A percentile compares a stretch with the other conserved stretches of the same genome.
These are phyloP conservation scores for Drosophila niveifrons DNA, from an alignment of 2,888 invertebrate species.

Conservation along the genomic window DNA sequence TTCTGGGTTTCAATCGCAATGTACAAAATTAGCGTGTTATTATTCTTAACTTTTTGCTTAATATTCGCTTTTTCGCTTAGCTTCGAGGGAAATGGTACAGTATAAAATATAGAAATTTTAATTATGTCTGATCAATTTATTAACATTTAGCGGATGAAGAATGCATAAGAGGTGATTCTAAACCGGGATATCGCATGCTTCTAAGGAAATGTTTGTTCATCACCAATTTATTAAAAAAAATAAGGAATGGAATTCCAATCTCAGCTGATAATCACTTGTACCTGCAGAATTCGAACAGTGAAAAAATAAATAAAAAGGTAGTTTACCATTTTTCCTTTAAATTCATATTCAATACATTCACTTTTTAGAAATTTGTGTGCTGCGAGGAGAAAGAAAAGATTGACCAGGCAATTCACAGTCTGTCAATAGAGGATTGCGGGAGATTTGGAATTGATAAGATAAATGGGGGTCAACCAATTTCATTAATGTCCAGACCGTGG, in stretches of 20 bases:
- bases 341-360: neutral
- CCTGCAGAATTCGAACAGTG: neutral
- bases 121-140: no score
- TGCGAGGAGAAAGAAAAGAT: conserved; percentile 13
- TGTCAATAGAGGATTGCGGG: conserved; percentile 28
- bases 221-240: neutral
- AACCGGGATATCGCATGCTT: conserved; percentile 9
- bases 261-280: neutral
- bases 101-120: neutral
- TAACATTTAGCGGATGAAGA: neutral
- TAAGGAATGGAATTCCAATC: neutral
- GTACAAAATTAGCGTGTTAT: neutral
- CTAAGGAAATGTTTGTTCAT: neutral
- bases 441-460: fast-evolving
- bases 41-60: neutral
- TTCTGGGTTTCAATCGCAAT: neutral
- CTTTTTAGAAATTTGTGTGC: neutral
- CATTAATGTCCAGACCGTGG: conserved; percentile 42
- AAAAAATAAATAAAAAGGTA: neutral
- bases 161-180: conserved; percentile 7
- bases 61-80: neutral
- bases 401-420: neutral
- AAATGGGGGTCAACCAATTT: neutral
- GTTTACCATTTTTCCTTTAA: neutral
- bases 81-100: neutral